These are phyloP conservation scores for Zaprionus tsacasi DNA, from an alignment of 1,140 invertebrate genomes.

Conservation along the genomic window DNA sequence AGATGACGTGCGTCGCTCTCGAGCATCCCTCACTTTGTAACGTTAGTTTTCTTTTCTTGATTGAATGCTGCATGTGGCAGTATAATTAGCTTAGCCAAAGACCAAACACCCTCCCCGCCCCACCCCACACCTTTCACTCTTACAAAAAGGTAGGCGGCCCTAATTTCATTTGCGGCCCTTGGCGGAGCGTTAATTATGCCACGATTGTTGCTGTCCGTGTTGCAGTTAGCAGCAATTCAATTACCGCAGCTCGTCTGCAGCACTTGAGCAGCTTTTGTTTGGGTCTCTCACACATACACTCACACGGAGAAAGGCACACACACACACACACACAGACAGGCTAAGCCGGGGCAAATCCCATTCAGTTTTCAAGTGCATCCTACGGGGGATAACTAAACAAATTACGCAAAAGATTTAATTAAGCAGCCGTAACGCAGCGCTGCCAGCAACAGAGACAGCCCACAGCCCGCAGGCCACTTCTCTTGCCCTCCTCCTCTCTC, in stretches of 20 bases:
- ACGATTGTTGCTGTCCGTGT: constrained; percentile 55
- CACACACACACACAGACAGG: constrained; percentile 1
- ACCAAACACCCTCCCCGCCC: not conserved
- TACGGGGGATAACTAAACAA: constrained; percentile 71
- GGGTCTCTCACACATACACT: not conserved
- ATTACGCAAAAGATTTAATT: constrained; percentile 81
- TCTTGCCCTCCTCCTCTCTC: not conserved
- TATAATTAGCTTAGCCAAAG: constrained; percentile 45
- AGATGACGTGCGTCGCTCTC: not conserved
- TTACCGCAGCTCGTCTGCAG: constrained; percentile 55
- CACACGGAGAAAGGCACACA: not conserved
- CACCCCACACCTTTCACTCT: too few species aligned
- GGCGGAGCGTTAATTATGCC: constrained; percentile 64
- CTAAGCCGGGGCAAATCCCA: constrained; percentile 34
- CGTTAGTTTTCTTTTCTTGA: constrained; percentile 12
- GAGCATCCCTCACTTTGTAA: not conserved
- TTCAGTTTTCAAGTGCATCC: constrained; percentile 75
- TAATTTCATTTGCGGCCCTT: constrained; percentile 54
- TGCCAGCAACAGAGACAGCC: constrained; percentile 37
- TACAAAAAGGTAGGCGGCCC: constrained; percentile 2
- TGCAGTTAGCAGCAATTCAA: constrained; percentile 71
- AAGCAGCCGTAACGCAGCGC: constrained; percentile 62
- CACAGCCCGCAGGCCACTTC: not conserved
- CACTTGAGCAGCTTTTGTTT: constrained; percentile 73
- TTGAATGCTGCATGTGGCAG: constrained; percentile 31